Conservation (phyloP, 2,113 vertebrate genomes). For the Bufo gargarizans region DNA sequence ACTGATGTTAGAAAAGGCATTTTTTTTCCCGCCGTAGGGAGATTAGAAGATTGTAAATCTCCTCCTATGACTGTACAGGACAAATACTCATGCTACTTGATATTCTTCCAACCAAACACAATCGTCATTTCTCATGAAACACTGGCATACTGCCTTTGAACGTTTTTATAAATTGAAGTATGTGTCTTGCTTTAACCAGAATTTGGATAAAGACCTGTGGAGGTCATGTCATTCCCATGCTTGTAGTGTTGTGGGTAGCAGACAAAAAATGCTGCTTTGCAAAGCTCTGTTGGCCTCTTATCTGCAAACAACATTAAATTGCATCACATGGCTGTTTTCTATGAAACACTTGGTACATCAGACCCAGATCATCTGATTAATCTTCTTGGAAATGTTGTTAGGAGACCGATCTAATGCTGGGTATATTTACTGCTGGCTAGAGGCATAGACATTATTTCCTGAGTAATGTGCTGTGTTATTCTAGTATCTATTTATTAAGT, state of each 20-base stretch:
- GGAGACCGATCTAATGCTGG: neutral
- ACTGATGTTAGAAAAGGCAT: too few species aligned
- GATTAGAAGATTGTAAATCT: too few species aligned
- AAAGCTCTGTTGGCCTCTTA: constrained; percentile 19
- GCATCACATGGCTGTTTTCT: constrained; percentile 6
- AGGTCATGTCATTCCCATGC: neutral
- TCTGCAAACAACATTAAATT: constrained; percentile 10
- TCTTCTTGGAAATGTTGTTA: neutral
- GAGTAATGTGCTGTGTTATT: neutral
- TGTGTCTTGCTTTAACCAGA: too few species aligned
- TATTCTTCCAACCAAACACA: too few species aligned
- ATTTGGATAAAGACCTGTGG: neutral
- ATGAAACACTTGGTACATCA: neutral
- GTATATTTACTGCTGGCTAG: neutral
- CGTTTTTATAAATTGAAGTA: too few species aligned
- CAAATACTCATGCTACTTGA: too few species aligned
- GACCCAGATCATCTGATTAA: neutral
- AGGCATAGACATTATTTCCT: neutral
- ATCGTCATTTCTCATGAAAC: too few species aligned
- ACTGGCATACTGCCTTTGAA: too few species aligned
- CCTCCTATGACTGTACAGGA: too few species aligned
- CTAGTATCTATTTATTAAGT: neutral
- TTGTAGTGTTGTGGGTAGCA: neutral
- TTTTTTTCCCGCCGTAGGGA: too few species aligned
- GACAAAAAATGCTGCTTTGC: constrained; percentile 22